phyloP scores from a whole-genome alignment of 2,113 vertebrate genomes.

The Casuarius casuarius region DNA sequence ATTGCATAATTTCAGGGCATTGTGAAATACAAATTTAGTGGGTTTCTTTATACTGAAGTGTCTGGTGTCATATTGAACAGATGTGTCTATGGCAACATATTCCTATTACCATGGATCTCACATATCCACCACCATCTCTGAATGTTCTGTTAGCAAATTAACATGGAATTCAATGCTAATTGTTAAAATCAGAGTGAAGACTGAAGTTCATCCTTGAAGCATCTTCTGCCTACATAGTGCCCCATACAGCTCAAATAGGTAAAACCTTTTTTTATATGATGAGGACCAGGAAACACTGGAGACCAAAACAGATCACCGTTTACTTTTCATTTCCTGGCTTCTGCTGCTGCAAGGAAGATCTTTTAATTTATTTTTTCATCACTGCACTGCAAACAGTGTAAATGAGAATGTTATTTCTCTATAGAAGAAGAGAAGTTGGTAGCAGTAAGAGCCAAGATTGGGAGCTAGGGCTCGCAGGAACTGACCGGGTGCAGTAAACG shows the following conservation, averaged over 20 bases:
- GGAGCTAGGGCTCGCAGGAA: not conserved
- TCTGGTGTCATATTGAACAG: conserved; percentile 51
- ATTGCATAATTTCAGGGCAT: conserved; percentile 48
- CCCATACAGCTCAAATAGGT: not conserved
- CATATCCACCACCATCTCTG: conserved; percentile 41
- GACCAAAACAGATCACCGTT: not conserved
- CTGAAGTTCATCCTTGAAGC: not conserved
- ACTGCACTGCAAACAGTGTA: not conserved
- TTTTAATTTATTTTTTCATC: not conserved
- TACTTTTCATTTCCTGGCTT: conserved; percentile 4
- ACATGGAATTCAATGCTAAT: conserved; percentile 35
- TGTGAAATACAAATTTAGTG: conserved; percentile 63
- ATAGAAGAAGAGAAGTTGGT: not conserved
- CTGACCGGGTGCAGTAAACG: not conserved
- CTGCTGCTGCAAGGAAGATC: not conserved
- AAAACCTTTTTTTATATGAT: not conserved
- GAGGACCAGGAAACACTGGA: not conserved
- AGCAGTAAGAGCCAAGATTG: not conserved
- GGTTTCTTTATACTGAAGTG: conserved; percentile 46
- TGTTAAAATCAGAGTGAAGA: conserved; percentile 55
- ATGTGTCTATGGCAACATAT: conserved; percentile 77
- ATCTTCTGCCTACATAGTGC: not conserved
- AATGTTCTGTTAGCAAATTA: conserved; percentile 43
- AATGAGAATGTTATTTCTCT: not conserved
- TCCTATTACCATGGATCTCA: conserved; percentile 58